Conservation (phyloP, 64 coral and sea anemone genomes). For the Cladopsammia gracilis region DNA sequence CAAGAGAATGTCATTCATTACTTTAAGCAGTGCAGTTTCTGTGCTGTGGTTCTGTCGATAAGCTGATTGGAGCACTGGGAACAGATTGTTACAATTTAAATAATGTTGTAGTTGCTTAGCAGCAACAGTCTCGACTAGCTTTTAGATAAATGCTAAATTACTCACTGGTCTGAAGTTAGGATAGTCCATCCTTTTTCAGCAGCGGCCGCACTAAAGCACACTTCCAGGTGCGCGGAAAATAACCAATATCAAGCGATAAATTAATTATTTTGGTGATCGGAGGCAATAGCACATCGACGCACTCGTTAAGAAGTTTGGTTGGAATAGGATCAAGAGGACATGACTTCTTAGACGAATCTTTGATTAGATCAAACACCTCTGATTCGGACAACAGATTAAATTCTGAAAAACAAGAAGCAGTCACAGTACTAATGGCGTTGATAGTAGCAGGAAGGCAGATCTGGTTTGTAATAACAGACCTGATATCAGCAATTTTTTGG, state of each 20-base stretch:
- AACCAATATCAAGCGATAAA: not conserved
- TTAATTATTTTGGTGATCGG: conserved; percentile 4
- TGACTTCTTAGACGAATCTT: too few relatives aligned
- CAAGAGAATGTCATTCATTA: conserved; percentile 6
- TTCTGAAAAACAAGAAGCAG: not conserved
- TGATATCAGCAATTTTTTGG: conserved; percentile 12
- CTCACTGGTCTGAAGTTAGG: conserved; percentile 5
- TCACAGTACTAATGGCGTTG: not conserved
- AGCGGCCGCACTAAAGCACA: not conserved
- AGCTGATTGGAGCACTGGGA: not conserved
- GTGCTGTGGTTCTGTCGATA: too few relatives aligned
- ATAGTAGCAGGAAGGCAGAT: not conserved
- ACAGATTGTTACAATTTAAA: conserved; percentile 20
- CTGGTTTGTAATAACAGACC: not conserved
- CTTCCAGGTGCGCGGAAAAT: conserved; percentile 9
- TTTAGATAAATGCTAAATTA: conserved; percentile 11
- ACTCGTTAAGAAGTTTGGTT: not conserved
- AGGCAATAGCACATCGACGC: conserved; percentile 8
- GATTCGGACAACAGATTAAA: not conserved
- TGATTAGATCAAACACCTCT: too few relatives aligned
- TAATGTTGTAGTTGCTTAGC: conserved; percentile 6
- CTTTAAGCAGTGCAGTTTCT: too few relatives aligned
- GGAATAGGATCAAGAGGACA: too few relatives aligned
- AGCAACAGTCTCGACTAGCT: conserved; percentile 4
- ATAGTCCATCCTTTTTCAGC: conserved; percentile 5